phyloP scores from a whole-genome alignment of 2,797 vertebrate genomes.

The Discoglossus pictus region DNA sequence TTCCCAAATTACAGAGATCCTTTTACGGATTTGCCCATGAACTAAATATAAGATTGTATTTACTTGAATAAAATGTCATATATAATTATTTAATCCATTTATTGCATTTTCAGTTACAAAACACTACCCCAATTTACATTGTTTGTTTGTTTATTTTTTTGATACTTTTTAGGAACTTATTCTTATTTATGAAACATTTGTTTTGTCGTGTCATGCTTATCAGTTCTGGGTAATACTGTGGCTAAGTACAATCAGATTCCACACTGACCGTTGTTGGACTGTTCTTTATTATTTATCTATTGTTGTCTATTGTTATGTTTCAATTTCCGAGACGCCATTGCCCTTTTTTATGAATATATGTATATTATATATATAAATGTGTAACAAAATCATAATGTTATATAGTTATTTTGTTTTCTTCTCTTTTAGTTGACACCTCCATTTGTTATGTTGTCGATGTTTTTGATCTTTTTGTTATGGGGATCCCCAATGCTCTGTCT shows the following conservation, averaged over 20 bases:
- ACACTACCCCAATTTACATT: too few species aligned
- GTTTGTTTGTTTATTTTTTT: too few species aligned
- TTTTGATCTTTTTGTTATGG: constrained; percentile 55
- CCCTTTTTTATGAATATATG: constrained; percentile 64
- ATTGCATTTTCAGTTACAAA: too few species aligned
- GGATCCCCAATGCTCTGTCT: constrained; percentile 52
- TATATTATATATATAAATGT: constrained; percentile 68
- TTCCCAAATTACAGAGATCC: too few species aligned
- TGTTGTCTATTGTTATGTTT: constrained; percentile 70
- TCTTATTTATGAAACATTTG: constrained; percentile 69
- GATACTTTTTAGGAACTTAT: too few species aligned
- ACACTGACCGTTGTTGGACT: constrained; percentile 65
- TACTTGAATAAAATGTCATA: too few species aligned
- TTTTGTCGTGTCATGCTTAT: constrained; percentile 71
- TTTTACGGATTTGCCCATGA: too few species aligned
- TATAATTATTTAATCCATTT: too few species aligned
- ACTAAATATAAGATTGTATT: too few species aligned
- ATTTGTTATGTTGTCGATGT: constrained; percentile 63
- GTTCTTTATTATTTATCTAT: constrained; percentile 70
- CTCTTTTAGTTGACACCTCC: constrained; percentile 59
- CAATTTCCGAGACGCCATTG: constrained; percentile 68
- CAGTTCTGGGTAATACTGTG: constrained; percentile 69
- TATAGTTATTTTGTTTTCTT: constrained; percentile 65
- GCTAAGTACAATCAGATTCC: constrained; percentile 74
- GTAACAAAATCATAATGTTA: constrained; percentile 48